Percentiles rank a stretch among this genome's conserved stretches.
These are phyloP conservation scores for Antheraea pernyi DNA, from an alignment of 1,140 invertebrate genomes.

Conservation along the genomic window DNA sequence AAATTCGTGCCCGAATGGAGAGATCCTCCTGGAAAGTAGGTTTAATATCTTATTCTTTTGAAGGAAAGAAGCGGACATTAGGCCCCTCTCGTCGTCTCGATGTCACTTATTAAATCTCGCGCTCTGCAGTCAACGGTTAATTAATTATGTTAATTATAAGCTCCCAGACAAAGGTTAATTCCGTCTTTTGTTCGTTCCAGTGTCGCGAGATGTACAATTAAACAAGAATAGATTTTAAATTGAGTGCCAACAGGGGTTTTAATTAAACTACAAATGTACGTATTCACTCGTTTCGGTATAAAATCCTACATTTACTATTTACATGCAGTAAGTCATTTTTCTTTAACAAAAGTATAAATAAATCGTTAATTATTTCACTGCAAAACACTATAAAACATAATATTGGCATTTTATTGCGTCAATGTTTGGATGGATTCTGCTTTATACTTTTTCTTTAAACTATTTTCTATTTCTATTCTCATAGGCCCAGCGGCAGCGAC, in stretches of 20 bases:
- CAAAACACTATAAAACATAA: too few relatives aligned
- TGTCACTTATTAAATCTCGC: slow-evolving; percentile 7
- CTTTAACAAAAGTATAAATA: too few relatives aligned
- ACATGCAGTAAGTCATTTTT: too few relatives aligned
- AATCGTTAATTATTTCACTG: too few relatives aligned
- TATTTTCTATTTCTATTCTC: too few relatives aligned
- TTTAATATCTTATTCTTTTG: slow-evolving; percentile 14
- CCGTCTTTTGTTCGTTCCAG: slow-evolving; percentile 11
- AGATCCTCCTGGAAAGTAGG: background rate
- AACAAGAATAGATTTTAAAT: slow-evolving; percentile 1
- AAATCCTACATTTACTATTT: background rate
- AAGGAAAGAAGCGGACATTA: slow-evolving; percentile 7
- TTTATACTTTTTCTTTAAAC: too few relatives aligned
- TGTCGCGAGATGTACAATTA: background rate
- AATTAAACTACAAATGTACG: background rate
- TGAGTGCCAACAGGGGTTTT: background rate
- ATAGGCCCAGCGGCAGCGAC: too few relatives aligned
- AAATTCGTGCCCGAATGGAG: background rate
- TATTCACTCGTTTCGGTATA: background rate
- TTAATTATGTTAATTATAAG: slow-evolving; percentile 20
- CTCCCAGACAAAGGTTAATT: slow-evolving; percentile 14
- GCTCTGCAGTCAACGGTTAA: slow-evolving; percentile 16
- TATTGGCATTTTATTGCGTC: too few relatives aligned
- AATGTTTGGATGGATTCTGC: too few relatives aligned
- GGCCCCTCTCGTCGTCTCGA: background rate